Conservation (phyloP, 2,797 vertebrate genomes). For the Sternarchorhynchus goeldii region DNA sequence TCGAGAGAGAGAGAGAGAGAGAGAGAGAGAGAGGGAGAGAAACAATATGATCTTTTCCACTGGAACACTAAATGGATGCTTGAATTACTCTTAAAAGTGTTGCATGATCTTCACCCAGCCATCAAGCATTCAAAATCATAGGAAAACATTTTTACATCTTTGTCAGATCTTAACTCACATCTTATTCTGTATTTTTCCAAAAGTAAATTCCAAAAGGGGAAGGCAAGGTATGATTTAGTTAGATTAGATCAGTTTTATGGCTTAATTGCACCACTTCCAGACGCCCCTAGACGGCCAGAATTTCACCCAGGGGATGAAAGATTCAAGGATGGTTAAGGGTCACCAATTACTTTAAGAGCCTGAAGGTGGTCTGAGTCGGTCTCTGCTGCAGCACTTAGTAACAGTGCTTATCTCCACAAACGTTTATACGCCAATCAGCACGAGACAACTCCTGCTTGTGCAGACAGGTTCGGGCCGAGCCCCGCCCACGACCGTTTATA, state of each 20-base stretch:
- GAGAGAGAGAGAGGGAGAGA: no score
- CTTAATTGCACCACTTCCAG: no score
- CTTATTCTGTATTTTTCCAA: no score
- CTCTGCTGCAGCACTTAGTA: not conserved
- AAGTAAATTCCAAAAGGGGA: no score
- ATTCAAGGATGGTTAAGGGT: not conserved
- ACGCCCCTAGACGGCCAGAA: conserved; percentile 27
- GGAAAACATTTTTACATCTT: no score
- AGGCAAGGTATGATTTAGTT: no score
- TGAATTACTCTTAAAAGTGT: not conserved
- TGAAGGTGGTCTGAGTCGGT: not conserved
- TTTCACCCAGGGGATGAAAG: conserved; percentile 40
- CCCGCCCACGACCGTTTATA: no score
- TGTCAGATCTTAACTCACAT: no score
- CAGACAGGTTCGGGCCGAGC: no score
- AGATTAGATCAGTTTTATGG: no score
- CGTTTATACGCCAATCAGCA: not conserved
- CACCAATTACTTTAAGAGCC: not conserved
- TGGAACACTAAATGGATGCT: not conserved
- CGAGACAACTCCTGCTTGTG: no score
- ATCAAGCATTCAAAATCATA: not conserved
- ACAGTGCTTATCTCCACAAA: not conserved
- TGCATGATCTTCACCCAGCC: not conserved
- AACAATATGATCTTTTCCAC: conserved; percentile 21
- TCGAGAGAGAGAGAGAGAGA: no score